A percentile compares a stretch with the other conserved stretches of the same genome.
These are phyloP conservation scores for Mesocentrotus franciscanus DNA, from an alignment of 53 echinoderm and acorn worm species.

Conservation along the genomic window DNA sequence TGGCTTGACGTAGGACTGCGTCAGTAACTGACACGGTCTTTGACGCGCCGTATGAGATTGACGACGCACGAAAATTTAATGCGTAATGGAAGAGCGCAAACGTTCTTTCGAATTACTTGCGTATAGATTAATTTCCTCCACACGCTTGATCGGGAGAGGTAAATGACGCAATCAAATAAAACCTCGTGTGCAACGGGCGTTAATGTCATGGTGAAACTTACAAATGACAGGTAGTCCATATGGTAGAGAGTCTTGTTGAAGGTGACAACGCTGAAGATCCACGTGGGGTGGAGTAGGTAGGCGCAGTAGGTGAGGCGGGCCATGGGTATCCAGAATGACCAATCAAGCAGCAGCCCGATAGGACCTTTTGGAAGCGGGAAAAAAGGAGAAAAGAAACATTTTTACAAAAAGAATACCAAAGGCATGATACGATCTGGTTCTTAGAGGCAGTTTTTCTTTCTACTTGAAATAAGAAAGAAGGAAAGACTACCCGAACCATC, in stretches of 20 bases:
- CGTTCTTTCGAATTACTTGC: too few relatives aligned
- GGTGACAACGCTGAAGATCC: constrained; percentile 43
- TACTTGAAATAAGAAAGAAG: background rate
- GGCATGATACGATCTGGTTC: background rate
- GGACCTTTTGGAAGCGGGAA: constrained; percentile 35
- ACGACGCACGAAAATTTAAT: too few relatives aligned
- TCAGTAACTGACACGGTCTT: too few relatives aligned
- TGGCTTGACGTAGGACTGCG: too few relatives aligned
- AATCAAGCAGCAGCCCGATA: constrained; percentile 63
- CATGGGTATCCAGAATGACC: constrained; percentile 72
- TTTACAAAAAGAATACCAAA: background rate
- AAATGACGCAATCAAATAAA: too few relatives aligned
- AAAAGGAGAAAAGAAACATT: background rate
- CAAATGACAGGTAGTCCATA: background rate
- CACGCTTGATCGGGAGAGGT: too few relatives aligned
- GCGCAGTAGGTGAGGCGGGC: constrained; percentile 68
- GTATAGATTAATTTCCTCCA: too few relatives aligned
- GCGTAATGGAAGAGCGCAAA: too few relatives aligned
- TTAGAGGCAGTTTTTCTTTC: background rate
- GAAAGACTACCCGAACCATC: background rate
- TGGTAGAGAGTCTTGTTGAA: constrained; percentile 51
- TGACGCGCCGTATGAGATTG: too few relatives aligned
- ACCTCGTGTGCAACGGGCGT: too few relatives aligned
- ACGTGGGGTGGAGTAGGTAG: constrained; percentile 71
- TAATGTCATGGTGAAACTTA: background rate